phyloP scores from a whole-genome alignment of 2,113 vertebrate genomes.

The Urocynchramus pylzowi region DNA sequence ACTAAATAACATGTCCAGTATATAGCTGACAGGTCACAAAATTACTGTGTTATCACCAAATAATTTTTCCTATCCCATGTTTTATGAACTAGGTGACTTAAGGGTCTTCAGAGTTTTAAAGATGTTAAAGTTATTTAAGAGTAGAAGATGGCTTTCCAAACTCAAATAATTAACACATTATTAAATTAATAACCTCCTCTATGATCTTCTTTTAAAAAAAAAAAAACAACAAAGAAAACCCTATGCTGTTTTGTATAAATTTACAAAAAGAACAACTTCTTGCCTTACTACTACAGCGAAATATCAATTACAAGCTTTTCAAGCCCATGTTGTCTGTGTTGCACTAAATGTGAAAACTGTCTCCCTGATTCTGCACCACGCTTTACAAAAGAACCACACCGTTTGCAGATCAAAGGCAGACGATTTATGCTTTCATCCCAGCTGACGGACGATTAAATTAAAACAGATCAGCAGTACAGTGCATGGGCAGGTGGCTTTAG shows the following conservation, averaged over 20 bases:
- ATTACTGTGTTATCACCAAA: background rate
- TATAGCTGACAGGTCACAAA: background rate
- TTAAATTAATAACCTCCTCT: background rate
- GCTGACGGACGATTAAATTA: constrained; percentile 84
- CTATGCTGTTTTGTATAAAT: background rate
- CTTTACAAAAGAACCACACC: constrained; percentile 67
- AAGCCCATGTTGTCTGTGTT: constrained; percentile 9
- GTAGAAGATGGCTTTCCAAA: background rate
- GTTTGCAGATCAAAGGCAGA: constrained; percentile 79
- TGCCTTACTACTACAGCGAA: background rate
- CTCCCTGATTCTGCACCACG: constrained; percentile 58
- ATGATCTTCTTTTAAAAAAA: background rate
- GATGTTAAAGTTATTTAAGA: background rate
- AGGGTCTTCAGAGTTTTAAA: background rate
- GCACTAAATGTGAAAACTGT: constrained; percentile 28
- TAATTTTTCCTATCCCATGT: background rate
- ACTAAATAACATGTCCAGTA: background rate
- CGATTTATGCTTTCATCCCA: constrained; percentile 80
- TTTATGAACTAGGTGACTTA: background rate
- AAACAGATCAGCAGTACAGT: constrained; percentile 82
- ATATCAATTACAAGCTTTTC: constrained; percentile 36
- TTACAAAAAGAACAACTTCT: background rate
- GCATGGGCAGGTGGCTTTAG: constrained; percentile 78
- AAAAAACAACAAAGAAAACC: background rate
- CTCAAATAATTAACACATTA: constrained; percentile 14